phyloP scores from a whole-genome alignment of 2,797 vertebrate species.

The Oceanodroma leucorhoa region DNA sequence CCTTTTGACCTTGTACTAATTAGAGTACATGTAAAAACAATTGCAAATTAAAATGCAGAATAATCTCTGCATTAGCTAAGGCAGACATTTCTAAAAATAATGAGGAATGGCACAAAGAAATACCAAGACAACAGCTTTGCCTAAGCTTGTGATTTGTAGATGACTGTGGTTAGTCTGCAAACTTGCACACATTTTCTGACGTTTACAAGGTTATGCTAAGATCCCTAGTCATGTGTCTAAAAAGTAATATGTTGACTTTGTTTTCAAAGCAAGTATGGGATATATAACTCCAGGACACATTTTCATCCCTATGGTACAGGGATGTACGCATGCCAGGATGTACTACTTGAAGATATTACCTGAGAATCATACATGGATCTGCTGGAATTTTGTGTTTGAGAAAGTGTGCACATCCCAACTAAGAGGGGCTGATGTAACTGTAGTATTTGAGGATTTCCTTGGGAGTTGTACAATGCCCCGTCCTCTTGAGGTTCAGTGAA shows the following conservation, averaged over 20 bases:
- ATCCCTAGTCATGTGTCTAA: not conserved
- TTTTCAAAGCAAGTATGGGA: not conserved
- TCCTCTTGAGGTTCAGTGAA: not conserved
- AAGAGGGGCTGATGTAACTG: not conserved
- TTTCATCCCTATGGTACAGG: not conserved
- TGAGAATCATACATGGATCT: not conserved
- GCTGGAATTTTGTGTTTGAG: not conserved
- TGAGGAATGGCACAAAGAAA: not conserved
- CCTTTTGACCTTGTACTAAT: slow-evolving; percentile 41
- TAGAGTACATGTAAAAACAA: not conserved
- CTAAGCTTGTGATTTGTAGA: not conserved
- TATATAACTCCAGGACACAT: not conserved
- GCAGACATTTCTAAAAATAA: slow-evolving; percentile 24
- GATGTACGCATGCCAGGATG: not conserved
- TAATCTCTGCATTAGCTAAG: not conserved
- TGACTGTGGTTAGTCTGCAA: not conserved
- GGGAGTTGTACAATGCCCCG: not conserved
- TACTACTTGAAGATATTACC: not conserved
- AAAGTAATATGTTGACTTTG: not conserved
- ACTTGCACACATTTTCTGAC: not conserved
- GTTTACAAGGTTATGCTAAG: not conserved
- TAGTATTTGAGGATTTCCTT: not conserved
- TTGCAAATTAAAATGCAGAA: slow-evolving; percentile 6
- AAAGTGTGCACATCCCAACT: not conserved
- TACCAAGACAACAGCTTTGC: not conserved